Evolutionary conservation across 2,888 invertebrate genomes (phyloP).

Genomic region (Lepeophtheirus nordmannii): DNA sequence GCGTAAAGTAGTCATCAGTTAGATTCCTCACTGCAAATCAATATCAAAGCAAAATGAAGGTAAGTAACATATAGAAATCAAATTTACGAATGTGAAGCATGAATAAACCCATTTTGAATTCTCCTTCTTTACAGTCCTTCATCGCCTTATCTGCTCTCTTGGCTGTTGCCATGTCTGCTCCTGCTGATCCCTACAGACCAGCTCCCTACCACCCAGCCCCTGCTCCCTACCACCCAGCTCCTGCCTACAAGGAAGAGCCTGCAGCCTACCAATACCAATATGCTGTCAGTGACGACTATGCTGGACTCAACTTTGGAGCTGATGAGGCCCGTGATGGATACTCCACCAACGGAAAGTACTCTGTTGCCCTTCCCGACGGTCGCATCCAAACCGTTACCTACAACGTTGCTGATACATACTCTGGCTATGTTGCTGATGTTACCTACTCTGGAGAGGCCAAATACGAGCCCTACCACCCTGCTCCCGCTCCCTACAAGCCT

Average conservation of each 20-base stretch:
- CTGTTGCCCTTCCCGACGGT: conserved; percentile 16
- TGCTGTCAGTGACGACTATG: conserved; percentile 10
- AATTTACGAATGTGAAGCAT: neutral
- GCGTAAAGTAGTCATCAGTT: too few relatives aligned
- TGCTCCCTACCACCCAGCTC: conserved; percentile 11
- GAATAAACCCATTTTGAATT: neutral
- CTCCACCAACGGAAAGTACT: conserved; percentile 6
- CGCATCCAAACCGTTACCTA: conserved; percentile 11
- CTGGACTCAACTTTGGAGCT: conserved; percentile 12
- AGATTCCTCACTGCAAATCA: too few relatives aligned
- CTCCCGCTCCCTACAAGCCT: conserved; percentile 19
- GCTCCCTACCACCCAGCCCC: neutral
- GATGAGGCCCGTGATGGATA: conserved; percentile 20
- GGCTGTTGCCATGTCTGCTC: conserved; percentile 4
- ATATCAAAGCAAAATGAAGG: too few relatives aligned
- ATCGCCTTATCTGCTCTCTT: conserved; percentile 4
- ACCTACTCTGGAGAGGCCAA: conserved; percentile 14
- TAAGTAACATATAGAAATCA: neutral
- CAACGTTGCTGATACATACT: conserved; percentile 14
- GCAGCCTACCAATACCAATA: conserved; percentile 20
- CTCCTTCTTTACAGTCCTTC: neutral
- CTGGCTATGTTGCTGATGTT: conserved; percentile 18
- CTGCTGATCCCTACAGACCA: neutral
- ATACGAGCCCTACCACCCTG: conserved; percentile 17
- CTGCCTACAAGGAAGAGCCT: conserved; percentile 12